Evolutionary conservation across 1,140 invertebrate genomes (phyloP), one percentile per base, ranked within the genome.

Genomic region (Cyclargus thomasi): DNA sequence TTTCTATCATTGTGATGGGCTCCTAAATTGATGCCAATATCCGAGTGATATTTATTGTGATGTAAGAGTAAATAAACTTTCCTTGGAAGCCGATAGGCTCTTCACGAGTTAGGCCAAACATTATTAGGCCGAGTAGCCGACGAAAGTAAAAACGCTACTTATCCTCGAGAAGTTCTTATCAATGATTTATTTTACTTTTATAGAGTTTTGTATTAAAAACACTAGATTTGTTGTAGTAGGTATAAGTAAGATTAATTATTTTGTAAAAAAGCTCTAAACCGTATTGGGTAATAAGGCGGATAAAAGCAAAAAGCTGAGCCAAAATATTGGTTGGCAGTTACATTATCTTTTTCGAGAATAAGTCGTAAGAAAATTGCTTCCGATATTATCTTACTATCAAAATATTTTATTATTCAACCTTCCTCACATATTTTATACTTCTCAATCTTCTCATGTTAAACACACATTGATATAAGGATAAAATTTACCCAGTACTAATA

Each of bases 351-450:
- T 59, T 59, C 55, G 55, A n/a, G 18, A 10, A 59, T 20, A 21
- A 59, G 20, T 59, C 55, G 55, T 8, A 7, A 59, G 55, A 21
- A 21, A 59, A 20, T 59, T 20, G 20, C 55, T 59, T 59, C 55
- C 55, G 55, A 59, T 59, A 59, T 20, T 59, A 59, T 21, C 18
- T 59, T 11, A 59, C 55, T 59, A 11, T 18, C 39, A 47, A 47
- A 8, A 47, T 47, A 47, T 47, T 47, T 47, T 47, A 47, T 47
- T 47, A 47, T 47, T 47, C 39, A 14, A 47, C 39, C 39, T 47
- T 47, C 39, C 39, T 11, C 39, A 47, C 39, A 47, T 47, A 47
- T 16, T 47, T 47, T 47, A 47, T 47, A 47, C 11, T 14, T 47
- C 39, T 47, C 39, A 47, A 47, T 47, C 11, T 47, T 11, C 8